These are phyloP conservation scores for Anguilla obscura DNA, from an alignment of 2,797 vertebrate genomes.

Conservation along the genomic window DNA sequence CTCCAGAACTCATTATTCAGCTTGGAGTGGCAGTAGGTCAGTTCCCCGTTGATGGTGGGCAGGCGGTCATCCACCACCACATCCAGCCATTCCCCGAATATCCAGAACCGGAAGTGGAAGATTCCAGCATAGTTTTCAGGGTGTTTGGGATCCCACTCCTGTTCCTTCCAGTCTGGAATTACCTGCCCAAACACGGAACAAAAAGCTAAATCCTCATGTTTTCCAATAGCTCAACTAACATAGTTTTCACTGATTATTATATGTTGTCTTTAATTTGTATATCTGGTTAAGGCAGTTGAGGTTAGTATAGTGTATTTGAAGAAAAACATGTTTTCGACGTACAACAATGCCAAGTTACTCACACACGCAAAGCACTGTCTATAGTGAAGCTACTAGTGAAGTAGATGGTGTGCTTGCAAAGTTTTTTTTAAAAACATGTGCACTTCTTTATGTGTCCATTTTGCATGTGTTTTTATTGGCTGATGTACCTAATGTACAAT, in stretches of 20 bases:
- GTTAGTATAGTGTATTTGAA: neutral
- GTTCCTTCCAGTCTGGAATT: constrained; percentile 82
- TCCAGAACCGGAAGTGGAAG: constrained; percentile 92
- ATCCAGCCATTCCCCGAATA: constrained; percentile 87
- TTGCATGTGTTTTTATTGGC: too few species aligned
- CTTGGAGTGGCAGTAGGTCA: constrained; percentile 91
- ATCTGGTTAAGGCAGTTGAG: neutral
- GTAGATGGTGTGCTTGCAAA: too few species aligned
- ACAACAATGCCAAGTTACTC: too few species aligned
- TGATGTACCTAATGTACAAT: too few species aligned
- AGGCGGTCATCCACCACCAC: constrained; percentile 91
- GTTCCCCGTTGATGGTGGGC: constrained; percentile 78
- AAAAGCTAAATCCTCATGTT: neutral
- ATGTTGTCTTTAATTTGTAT: neutral
- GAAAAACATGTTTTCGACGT: too few species aligned
- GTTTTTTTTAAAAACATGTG: too few species aligned
- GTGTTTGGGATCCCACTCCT: constrained; percentile 85
- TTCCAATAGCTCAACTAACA: neutral
- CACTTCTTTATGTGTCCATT: too few species aligned
- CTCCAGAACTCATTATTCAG: constrained; percentile 91
- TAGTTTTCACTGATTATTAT: neutral
- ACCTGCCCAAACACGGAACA: constrained; percentile 67
- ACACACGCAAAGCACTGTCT: too few species aligned
- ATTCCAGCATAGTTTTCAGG: constrained; percentile 84
- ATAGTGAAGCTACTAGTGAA: neutral